Evolutionary conservation across 2,888 invertebrate genomes (phyloP), one percentile per base, ranked within the genome.

Genomic region (Zonitis immaculata): DNA sequence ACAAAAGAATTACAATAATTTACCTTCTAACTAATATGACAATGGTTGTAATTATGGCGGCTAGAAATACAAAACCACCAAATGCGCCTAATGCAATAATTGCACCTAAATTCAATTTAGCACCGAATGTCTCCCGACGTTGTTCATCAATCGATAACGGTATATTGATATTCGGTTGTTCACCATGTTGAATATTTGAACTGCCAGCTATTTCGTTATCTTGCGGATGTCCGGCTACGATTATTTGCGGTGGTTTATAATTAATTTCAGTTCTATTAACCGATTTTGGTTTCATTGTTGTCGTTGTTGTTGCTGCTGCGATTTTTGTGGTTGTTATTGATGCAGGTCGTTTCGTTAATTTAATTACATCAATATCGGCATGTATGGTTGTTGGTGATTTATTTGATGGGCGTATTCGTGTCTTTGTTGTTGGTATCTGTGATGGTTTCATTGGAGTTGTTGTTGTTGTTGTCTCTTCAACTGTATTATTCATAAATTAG

Each of bases 1-100:
- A 28, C 42, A 39, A 43, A 18, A 6, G 1, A 6, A 18, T 18
- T 49, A 44, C 22, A 50, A 45, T 20, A 20, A 68, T 79, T 79
- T 79, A 95, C 95, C 93, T 92, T 77, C 89, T 80, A 48, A 94
- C 87, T 62, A 95, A 80, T 54, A 94, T 89, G 54, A 95, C 88
- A 60, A 93, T 87, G 5, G 93, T 91, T 1, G 93, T 92, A 62
- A 93, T 87, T 58, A 94, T 87, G 22, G 92, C 93, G 8, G 93
- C 89, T 45, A 95, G 79, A 73, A 95, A 90, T 6, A 94, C 90
- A 65, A 95, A 88, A 7, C 88, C 91, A n/a, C 92, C 94, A 72
- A 94, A 93, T 7, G 91, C 91, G 2, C 90, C 92, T 12, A 95
- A 78, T 0, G 93, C 92, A 52, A 94, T 91, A 60, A 94, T 89